phyloP scores from a whole-genome alignment of 2,888 invertebrate genomes.

The Plemyria rubiginata region DNA sequence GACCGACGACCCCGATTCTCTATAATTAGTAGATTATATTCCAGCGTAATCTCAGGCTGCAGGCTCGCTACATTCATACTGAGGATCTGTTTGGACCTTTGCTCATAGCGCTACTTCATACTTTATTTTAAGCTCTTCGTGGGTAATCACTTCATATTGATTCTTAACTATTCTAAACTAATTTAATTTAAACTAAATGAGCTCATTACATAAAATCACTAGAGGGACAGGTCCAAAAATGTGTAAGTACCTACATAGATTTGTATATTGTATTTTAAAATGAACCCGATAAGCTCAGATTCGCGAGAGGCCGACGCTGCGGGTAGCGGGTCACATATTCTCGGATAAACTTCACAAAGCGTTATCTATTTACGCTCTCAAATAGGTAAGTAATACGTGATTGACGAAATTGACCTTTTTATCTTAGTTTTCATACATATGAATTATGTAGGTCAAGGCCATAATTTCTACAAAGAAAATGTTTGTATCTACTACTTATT shows the following conservation, averaged over 20 bases:
- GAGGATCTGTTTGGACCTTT: constrained; percentile 12
- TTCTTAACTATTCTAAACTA: too few relatives aligned
- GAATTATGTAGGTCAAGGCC: constrained; percentile 44
- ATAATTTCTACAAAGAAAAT: constrained; percentile 24
- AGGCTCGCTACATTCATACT: constrained; percentile 17
- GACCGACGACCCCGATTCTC: constrained; percentile 38
- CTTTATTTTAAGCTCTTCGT: not conserved
- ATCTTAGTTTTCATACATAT: constrained; percentile 26
- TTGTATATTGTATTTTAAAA: too few relatives aligned
- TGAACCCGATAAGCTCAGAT: constrained; percentile 34
- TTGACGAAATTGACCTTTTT: constrained; percentile 40
- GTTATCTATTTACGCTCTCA: constrained; percentile 37
- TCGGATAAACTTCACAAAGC: constrained; percentile 39
- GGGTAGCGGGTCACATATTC: constrained; percentile 40
- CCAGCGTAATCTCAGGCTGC: constrained; percentile 20
- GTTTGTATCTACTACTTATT: not conserved
- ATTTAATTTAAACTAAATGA: too few relatives aligned
- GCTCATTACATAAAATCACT: too few relatives aligned
- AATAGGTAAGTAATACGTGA: constrained; percentile 27
- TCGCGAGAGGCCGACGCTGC: constrained; percentile 24
- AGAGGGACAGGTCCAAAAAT: not conserved
- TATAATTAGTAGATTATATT: constrained; percentile 35
- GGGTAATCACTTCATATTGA: too few relatives aligned
- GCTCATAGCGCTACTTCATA: constrained; percentile 6
- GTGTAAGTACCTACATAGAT: constrained; percentile 22